phyloP scores from a whole-genome alignment of 1,140 invertebrate genomes.

The Bactericera cockerelli region DNA sequence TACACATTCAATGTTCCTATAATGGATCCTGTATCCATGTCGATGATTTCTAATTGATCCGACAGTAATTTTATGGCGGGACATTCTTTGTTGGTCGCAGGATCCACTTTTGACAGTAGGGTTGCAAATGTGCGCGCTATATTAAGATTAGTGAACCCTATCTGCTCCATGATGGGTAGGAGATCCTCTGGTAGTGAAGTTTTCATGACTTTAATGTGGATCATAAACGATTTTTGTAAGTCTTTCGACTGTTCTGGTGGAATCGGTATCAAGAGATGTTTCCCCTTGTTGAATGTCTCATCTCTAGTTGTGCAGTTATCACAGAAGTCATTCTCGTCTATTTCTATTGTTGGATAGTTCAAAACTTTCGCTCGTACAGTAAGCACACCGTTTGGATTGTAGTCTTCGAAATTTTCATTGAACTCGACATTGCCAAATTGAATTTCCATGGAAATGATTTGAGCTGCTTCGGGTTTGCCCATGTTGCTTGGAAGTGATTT shows the following conservation, averaged over 20 bases:
- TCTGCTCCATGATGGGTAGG: neutral
- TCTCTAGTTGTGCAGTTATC: neutral
- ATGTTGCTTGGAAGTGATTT: no score
- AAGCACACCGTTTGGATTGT: neutral
- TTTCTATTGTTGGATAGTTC: neutral
- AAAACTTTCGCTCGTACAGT: neutral
- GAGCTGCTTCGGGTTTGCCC: neutral
- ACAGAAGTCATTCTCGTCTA: neutral
- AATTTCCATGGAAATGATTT: neutral
- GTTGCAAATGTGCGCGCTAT: neutral
- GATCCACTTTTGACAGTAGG: neutral
- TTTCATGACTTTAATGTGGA: neutral
- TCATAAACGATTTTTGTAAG: neutral
- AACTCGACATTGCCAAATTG: conserved; percentile 1
- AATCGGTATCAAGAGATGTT: neutral
- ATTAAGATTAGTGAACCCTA: neutral
- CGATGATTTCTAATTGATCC: neutral
- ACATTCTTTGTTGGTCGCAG: neutral
- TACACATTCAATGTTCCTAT: neutral
- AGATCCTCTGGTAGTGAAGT: neutral
- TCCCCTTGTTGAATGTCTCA: neutral
- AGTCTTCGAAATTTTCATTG: neutral
- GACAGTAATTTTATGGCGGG: neutral
- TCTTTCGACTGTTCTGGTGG: neutral
- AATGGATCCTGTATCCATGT: neutral